phyloP scores from a whole-genome alignment of 2,797 vertebrate genomes.

The Aplochiton taeniatus region DNA sequence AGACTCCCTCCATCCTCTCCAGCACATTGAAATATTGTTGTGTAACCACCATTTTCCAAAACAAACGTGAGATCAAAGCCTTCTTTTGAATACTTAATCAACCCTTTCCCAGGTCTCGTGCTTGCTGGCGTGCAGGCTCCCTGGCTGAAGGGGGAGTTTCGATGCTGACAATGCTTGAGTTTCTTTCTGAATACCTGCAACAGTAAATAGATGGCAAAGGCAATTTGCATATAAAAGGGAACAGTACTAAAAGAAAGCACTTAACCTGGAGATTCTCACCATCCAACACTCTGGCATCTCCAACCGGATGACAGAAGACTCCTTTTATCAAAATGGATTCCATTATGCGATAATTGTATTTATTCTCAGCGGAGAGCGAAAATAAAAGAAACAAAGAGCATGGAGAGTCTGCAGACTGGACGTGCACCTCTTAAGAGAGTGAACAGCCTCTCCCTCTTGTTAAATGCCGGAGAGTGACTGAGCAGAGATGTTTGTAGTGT shows the following conservation, averaged over 20 bases:
- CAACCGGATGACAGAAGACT: conserved; percentile 72
- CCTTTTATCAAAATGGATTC: conserved; percentile 70
- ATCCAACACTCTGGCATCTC: conserved; percentile 68
- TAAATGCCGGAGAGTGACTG: conserved; percentile 20
- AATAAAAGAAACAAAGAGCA: conserved; percentile 54
- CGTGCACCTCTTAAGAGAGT: conserved; percentile 38
- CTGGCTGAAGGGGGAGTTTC: conserved; percentile 37
- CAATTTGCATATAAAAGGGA: conserved; percentile 81
- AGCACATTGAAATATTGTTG: conserved; percentile 53
- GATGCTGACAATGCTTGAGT: conserved; percentile 56
- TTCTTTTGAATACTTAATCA: conserved; percentile 69
- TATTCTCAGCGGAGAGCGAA: conserved; percentile 55
- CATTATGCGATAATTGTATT: conserved; percentile 78
- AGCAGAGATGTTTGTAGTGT: conserved; percentile 52
- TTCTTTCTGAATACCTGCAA: conserved; percentile 70
- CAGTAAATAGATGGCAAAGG: conserved; percentile 73
- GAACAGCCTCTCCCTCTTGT: conserved; percentile 38
- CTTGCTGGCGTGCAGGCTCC: conserved; percentile 33
- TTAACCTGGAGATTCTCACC: conserved; percentile 76
- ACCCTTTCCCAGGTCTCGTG: conserved; percentile 67
- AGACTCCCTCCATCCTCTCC: conserved; percentile 61
- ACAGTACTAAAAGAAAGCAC: conserved; percentile 74
- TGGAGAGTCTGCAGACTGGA: conserved; percentile 28
- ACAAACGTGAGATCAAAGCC: conserved; percentile 73
- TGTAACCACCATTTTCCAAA: conserved; percentile 61